A percentile compares a stretch with the other conserved stretches of the same genome.
phyloP scores from a whole-genome alignment of 2,797 vertebrate species.

The Pampus argenteus region DNA sequence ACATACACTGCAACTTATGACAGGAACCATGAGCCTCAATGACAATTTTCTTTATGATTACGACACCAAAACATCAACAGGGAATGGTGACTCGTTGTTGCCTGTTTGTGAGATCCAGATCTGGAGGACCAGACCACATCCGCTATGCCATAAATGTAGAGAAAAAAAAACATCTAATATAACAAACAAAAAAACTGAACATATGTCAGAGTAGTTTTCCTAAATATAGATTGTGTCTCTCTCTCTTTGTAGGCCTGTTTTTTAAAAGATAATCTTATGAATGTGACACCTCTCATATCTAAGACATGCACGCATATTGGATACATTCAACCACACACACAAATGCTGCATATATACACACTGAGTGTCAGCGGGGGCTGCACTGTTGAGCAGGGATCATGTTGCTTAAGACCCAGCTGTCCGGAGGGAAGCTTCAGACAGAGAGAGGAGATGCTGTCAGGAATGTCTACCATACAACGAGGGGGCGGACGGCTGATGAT shows the following conservation, averaged over 20 bases:
- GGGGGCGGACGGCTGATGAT: slow-evolving; percentile 51
- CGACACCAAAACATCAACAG: slow-evolving; percentile 4
- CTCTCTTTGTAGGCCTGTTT: slow-evolving; percentile 49
- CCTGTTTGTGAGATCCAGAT: slow-evolving; percentile 6
- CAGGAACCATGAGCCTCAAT: background rate
- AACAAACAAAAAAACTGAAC: slow-evolving; percentile 32
- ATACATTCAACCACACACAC: slow-evolving; percentile 50
- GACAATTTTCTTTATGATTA: slow-evolving; percentile 5
- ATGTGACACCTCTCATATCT: slow-evolving; percentile 70
- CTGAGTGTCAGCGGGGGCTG: slow-evolving; percentile 47
- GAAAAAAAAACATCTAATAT: slow-evolving; percentile 3
- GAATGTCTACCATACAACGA: slow-evolving; percentile 75
- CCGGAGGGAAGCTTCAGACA: slow-evolving; percentile 64
- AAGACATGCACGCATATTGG: slow-evolving; percentile 47
- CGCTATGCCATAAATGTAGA: slow-evolving; percentile 28
- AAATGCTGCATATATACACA: slow-evolving; percentile 48
- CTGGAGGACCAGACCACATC: slow-evolving; percentile 19
- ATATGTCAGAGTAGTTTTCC: slow-evolving; percentile 47
- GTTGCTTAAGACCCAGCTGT: slow-evolving; percentile 81
- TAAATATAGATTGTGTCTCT: slow-evolving; percentile 32
- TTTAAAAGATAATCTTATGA: slow-evolving; percentile 65
- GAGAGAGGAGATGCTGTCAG: slow-evolving; percentile 75
- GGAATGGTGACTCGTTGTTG: background rate
- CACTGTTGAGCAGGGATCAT: slow-evolving; percentile 65
- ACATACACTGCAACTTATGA: background rate